Conservation (phyloP, 2,888 invertebrate species). For the Conistra vaccinii region DNA sequence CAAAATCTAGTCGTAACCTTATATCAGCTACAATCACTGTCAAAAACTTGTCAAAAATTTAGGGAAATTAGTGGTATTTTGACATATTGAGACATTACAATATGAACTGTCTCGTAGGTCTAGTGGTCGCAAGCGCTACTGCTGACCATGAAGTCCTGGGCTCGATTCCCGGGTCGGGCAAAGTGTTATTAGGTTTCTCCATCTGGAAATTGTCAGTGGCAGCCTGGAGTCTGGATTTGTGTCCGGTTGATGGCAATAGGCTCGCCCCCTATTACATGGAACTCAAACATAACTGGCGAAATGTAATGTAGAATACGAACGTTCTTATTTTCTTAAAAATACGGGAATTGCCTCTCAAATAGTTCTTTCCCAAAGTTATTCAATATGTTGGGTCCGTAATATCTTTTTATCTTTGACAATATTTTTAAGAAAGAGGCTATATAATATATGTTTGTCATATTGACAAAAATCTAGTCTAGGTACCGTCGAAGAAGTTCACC, state of each 20-base stretch:
- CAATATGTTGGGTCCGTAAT: conserved; percentile 30
- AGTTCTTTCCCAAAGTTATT: conserved; percentile 33
- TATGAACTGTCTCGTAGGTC: not conserved
- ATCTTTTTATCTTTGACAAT: not conserved
- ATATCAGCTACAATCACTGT: too few relatives aligned
- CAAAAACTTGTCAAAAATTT: too few relatives aligned
- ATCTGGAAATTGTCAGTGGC: not conserved
- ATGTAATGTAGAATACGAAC: not conserved
- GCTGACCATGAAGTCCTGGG: not conserved
- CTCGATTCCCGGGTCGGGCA: not conserved
- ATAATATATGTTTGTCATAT: conserved; percentile 30
- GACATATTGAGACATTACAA: not conserved
- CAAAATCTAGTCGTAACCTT: too few relatives aligned
- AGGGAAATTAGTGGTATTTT: not conserved
- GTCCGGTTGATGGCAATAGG: not conserved
- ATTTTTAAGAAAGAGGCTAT: not conserved
- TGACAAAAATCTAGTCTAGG: conserved; percentile 16
- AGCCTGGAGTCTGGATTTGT: not conserved
- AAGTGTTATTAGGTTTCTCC: not conserved
- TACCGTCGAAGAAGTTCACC: too few relatives aligned
- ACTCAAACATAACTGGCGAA: not conserved
- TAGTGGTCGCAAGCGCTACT: not conserved
- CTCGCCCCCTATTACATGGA: not conserved
- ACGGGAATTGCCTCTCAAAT: not conserved
- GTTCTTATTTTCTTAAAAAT: not conserved